phyloP scores from a whole-genome alignment of 2,888 invertebrate species.

The Andricus curvator region DNA sequence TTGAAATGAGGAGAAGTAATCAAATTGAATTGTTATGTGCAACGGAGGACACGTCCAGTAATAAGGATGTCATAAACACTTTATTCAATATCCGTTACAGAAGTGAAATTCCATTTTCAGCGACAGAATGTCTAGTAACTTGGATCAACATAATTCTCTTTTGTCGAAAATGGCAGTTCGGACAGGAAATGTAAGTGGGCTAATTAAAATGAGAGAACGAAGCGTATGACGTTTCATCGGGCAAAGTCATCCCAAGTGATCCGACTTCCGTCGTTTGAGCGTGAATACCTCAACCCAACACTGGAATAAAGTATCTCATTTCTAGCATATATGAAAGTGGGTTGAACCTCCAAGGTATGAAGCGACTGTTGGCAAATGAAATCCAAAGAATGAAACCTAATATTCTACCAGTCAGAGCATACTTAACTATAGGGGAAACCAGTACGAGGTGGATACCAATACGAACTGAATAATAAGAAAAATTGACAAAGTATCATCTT shows the following conservation, averaged over 20 bases:
- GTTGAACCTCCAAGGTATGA: constrained; percentile 26
- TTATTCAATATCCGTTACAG: not conserved
- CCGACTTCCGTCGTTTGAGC: constrained; percentile 45
- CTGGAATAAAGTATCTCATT: constrained; percentile 39
- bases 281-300: constrained; percentile 20
- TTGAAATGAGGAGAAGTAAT: not conserved
- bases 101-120: not conserved
- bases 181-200: constrained; percentile 20
- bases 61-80: not conserved
- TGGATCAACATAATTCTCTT: constrained; percentile 15
- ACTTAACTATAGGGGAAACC: not conserved
- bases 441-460: no score
- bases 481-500: no score
- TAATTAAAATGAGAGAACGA: constrained; percentile 35
- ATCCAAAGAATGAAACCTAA: constrained; percentile 37
- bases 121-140: not conserved
- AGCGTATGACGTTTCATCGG: constrained; percentile 22
- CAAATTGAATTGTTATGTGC: not conserved
- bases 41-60: not conserved
- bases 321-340: constrained; percentile 33
- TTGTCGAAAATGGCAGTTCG: constrained; percentile 3
- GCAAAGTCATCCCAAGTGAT: constrained; percentile 49
- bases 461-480: no score
- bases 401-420: not conserved
- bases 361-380: constrained; percentile 30